Evolutionary conservation across 2,113 vertebrate genomes (phyloP).

Genomic region (Copsychus sechellarum): DNA sequence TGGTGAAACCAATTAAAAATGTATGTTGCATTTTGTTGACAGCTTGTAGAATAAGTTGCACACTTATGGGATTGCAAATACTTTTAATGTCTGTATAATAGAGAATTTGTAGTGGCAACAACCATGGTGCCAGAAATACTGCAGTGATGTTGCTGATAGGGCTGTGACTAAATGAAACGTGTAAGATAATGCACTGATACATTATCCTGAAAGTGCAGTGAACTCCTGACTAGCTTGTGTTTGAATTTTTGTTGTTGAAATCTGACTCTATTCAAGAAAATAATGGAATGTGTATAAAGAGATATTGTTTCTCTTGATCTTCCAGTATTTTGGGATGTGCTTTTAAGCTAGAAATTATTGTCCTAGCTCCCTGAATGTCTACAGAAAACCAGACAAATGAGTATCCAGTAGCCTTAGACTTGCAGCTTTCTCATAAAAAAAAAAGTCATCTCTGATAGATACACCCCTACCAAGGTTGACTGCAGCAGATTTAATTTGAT

Average conservation of each 20-base stretch:
- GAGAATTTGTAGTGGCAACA: slow-evolving; percentile 4
- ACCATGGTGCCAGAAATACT: background rate
- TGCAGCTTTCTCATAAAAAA: background rate
- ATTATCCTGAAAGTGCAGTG: background rate
- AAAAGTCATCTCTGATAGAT: slow-evolving; percentile 28
- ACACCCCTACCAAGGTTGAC: slow-evolving; percentile 12
- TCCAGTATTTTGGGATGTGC: background rate
- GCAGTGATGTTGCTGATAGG: background rate
- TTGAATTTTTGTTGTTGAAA: slow-evolving; percentile 43
- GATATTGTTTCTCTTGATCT: background rate
- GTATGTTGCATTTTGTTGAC: slow-evolving; percentile 21
- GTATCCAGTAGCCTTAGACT: slow-evolving; percentile 7
- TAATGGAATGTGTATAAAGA: background rate
- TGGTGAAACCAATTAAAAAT: slow-evolving; percentile 3
- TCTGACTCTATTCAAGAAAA: slow-evolving; percentile 9
- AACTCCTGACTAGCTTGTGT: background rate
- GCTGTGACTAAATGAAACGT: background rate
- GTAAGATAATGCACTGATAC: background rate
- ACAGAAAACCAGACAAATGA: background rate
- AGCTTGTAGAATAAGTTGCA: slow-evolving; percentile 17
- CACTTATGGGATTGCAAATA: background rate
- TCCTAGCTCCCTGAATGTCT: background rate
- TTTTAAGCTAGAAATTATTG: slow-evolving; percentile 30
- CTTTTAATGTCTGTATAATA: slow-evolving; percentile 20
- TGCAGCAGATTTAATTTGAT: slow-evolving; percentile 67